These are phyloP conservation scores for Zele albiditarsus DNA, from an alignment of 2,888 invertebrate genomes.

Conservation along the genomic window DNA sequence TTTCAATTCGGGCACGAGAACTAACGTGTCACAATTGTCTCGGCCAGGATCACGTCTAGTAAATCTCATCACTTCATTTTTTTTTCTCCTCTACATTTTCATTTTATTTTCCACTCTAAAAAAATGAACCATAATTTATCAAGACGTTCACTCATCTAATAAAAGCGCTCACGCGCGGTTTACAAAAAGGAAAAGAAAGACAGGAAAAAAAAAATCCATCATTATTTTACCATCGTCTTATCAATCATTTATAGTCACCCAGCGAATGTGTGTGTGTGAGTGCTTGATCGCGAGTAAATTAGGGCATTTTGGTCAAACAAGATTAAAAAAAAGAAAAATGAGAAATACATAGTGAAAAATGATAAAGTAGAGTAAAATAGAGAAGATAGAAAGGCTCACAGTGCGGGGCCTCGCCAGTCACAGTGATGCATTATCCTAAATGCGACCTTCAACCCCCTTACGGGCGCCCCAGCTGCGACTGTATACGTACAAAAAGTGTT, in stretches of 20 bases:
- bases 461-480: conserved; percentile 62
- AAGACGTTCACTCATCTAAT: background rate
- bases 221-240: conserved; percentile 11
- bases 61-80: background rate
- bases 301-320: background rate
- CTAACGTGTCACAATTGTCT: conserved; percentile 32
- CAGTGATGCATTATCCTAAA: conserved; percentile 70
- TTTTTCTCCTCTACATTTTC: conserved; percentile 4
- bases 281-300: conserved; percentile 25
- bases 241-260: conserved; percentile 23
- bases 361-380: conserved; percentile 29
- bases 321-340: background rate
- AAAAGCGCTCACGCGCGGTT: background rate
- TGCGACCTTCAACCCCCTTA: conserved; percentile 62
- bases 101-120: background rate
- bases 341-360: conserved; percentile 22
- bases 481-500: conserved; percentile 58
- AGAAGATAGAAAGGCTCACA: conserved; percentile 61
- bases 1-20: conserved; percentile 55
- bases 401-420: conserved; percentile 66
- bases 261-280: conserved; percentile 8
- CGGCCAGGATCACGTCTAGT: background rate
- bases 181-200: conserved; percentile 22
- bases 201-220: conserved; percentile 26
- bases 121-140: conserved; percentile 11